Evolutionary conservation across 2,888 invertebrate genomes (phyloP), one percentile per base, ranked within the genome.

Genomic region (Bombylius discolor): DNA sequence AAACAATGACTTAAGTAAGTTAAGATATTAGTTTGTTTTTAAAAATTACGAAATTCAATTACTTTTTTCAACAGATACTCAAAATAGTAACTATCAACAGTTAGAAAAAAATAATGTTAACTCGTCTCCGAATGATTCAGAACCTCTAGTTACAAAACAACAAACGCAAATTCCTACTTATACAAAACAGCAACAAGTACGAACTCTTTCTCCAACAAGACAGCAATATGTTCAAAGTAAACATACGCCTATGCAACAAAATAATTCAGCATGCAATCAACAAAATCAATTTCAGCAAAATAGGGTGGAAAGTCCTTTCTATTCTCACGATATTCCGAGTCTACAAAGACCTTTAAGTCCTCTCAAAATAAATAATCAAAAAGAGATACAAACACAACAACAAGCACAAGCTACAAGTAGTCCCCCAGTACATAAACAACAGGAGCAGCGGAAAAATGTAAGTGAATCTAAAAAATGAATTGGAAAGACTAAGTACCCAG

Each of bases 271-370:
- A 36, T 36, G 36, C 3, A 36, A 36, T n/a, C 62, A 63, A 55
- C 69, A 64, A 56, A 56, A 54, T 4, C 53, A 55, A 45, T 56
- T 45, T 46, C 56, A 55, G 23, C 55, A 47, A 63, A 64, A 14
- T 69, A 68, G 68, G 60, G 62, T 66, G 31, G 70, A 70, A 58
- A 66, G 73, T 59, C 74, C 75, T 59, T 72, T 67, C 49, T 75
- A 76, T 47, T 76, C 74, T 36, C 60, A 61, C 50, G 57, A 62
- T 45, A 59, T 56, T 44, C 61, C 58, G 56, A 60, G 57, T 58
- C 57, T 57, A 34, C 64, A 56, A 49, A 62, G 58, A 56, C 61
- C 60, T 76, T 77, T 64, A 76, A 78, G n/a, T 61, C 75, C 76
- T 56, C 57, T 61, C 34, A 60, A 57, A 53, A 52, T 57, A 34